Base-by-base conservation (phyloP, 2,888 invertebrate genomes). In the Andrena minutula region DNA sequence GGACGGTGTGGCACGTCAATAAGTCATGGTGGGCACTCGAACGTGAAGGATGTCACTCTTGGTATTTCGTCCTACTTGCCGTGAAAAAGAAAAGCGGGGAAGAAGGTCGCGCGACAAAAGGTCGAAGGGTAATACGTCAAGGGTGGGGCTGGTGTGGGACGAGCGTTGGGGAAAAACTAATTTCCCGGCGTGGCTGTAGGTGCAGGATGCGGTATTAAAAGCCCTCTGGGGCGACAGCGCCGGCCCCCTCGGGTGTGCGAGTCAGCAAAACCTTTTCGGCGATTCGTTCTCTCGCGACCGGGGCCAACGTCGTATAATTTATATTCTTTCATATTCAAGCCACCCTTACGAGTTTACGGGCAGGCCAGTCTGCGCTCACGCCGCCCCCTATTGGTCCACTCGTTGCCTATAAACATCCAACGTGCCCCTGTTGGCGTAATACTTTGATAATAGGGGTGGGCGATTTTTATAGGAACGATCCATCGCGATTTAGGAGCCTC, bases 261-360 rank as follows among this genome's bases (percentile, higher is more conserved):
- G 90, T 90, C 90, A 89, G 90, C 89, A 89, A 90, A 90, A 91
- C 89, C 90, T 90, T 91, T 91, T 90, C 86, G 89, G 88, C 85
- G 88, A 91, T 91, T 91, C 91, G 88, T 89, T 89, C 85, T 82
- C 72, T 64, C 76, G 63, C 35, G 71, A 76, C 61, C 64, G 63
- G 71, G 63, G 58, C 65, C 70, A 61, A 35, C 71, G 20, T 81
- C 79, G 79, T 85, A 81, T 91, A 92, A 92, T 92, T 92, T 92
- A 92, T 91, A 88, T 89, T 90, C 91, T 91, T 91, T 92, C 92
- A 91, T 92, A 92, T 92, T 90, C 91, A 85, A 88, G 85, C 86
- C 73, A 56, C 61, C 77, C 76, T 69, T 71, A 64, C 75, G 75
- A 79, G 75, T 86, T 72, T 81, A 88, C 71, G 73, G 74, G 68